A percentile compares a stretch with the other conserved stretches of the same genome.
Evolutionary conservation across 2,113 vertebrate genomes (phyloP).

Genomic region (Epinephelus cyanopodus): DNA sequence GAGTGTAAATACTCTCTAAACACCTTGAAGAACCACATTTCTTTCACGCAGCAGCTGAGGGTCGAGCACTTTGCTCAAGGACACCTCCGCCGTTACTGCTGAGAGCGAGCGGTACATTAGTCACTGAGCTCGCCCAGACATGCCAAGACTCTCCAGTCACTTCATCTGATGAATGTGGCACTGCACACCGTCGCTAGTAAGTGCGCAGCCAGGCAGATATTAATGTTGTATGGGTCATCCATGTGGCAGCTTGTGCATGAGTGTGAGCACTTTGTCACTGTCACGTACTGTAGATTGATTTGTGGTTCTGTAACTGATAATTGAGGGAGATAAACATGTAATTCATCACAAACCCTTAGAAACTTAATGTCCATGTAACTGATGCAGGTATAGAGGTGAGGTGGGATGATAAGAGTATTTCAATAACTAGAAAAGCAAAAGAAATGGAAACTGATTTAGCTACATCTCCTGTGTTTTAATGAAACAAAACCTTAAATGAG

Average conservation of each 20-base stretch:
- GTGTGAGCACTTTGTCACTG: background rate
- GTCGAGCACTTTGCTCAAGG: slow-evolving; percentile 3
- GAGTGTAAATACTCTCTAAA: background rate
- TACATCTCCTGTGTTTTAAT: background rate
- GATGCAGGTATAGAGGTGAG: background rate
- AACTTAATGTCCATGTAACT: background rate
- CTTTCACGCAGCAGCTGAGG: background rate
- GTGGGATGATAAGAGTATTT: background rate
- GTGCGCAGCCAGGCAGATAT: slow-evolving; percentile 6
- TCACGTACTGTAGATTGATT: background rate
- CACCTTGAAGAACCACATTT: background rate
- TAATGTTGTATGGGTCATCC: background rate
- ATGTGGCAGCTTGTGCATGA: background rate
- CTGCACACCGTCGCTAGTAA: slow-evolving; percentile 5
- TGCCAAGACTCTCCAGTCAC: slow-evolving; percentile 10
- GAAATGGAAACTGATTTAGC: background rate
- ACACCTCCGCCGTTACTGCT: background rate
- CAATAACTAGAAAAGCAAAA: background rate
- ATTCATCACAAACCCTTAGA: background rate
- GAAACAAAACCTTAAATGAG: too few relatives aligned
- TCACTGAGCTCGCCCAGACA: slow-evolving; percentile 6
- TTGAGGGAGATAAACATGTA: background rate
- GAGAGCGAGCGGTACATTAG: background rate
- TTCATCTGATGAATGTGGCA: slow-evolving; percentile 25
- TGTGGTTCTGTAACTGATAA: background rate